Evolutionary conservation across 2,888 invertebrate species (phyloP), one percentile per base, ranked within the genome.

Genomic region (Coleophora flavipennella): DNA sequence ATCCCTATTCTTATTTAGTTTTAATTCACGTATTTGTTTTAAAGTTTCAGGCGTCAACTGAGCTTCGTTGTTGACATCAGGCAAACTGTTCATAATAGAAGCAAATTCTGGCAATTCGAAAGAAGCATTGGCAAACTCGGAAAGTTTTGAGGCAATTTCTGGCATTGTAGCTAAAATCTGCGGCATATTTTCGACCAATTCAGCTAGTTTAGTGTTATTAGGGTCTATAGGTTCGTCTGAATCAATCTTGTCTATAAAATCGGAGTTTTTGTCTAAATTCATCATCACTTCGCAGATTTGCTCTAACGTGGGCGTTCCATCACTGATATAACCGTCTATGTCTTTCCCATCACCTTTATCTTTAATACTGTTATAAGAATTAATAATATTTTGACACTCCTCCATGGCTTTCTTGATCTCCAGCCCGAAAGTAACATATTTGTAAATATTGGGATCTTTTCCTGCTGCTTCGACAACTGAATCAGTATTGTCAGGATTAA

Each of bases 371-470:
- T 75, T 77, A 13, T 78, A 80, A 0, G 80, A 76, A 34, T 79
- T 77, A 2, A 83, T 83, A 13, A 83, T 79, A 48, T 79, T 78
- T 55, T 83, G 80, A 44, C 83, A 81, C 31, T 83, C 81, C 40
- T 83, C 84, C 77, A 84, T 80, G 0, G 81, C 81, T 45, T 77
- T 81, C 42, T 81, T 84, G 4, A 84, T 78, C 57, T 83, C 80
- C 14, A 81, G 28, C 0, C 84, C 80, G 20, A 81, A 80, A 0
- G 74, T 73, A 0, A 80, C 75, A 29, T 81, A 80, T 26, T 80
- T 83, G 32, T 73, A 73, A 0, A 78, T 61, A 33, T 69, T 74
- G 0, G 69, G 63, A 26, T 80, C 79, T 43, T 71, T 75, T 0
- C 53, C 56, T 28, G 45, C 38, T 3, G 45, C 38, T 3, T 48